A percentile compares a stretch with the other conserved stretches of the same genome.
Evolutionary conservation across 2,113 vertebrate genomes (phyloP).

Genomic region (Pantherophis guttatus): DNA sequence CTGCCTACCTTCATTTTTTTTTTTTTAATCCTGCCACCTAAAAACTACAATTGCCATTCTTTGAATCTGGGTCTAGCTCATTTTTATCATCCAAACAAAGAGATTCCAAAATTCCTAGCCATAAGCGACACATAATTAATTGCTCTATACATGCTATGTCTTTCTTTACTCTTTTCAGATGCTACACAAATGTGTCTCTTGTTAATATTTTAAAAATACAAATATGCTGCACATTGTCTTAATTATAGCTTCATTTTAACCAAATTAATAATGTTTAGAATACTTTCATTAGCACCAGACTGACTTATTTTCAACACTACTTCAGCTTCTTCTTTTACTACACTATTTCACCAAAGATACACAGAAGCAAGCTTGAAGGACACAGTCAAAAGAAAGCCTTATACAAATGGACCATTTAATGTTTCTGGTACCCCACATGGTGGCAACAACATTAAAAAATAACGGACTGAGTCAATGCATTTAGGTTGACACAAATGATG

Average conservation of each 20-base stretch:
- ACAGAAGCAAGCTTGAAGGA: fast-evolving
- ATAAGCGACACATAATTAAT: not conserved
- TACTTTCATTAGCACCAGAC: not conserved
- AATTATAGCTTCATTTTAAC: not conserved
- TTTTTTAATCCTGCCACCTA: not conserved
- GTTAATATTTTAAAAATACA: not conserved
- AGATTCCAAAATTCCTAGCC: not conserved
- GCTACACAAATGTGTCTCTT: not conserved
- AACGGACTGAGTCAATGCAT: slow-evolving; percentile 53
- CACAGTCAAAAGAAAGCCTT: not conserved
- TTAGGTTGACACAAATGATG: slow-evolving; percentile 38
- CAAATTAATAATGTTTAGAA: not conserved
- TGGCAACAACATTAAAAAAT: slow-evolving; percentile 60
- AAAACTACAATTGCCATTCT: not conserved
- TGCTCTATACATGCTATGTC: not conserved
- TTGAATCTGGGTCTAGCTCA: not conserved
- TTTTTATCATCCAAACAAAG: not conserved
- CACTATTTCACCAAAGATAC: fast-evolving
- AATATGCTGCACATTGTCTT: not conserved
- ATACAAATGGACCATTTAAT: slow-evolving; percentile 23
- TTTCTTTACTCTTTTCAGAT: not conserved
- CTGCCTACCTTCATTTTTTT: not conserved
- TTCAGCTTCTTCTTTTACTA: not conserved
- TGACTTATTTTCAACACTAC: not conserved
- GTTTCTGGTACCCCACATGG: slow-evolving; percentile 37